Base-by-base conservation (phyloP, 2,113 vertebrate genomes). In the Antennarius striatus region DNA sequence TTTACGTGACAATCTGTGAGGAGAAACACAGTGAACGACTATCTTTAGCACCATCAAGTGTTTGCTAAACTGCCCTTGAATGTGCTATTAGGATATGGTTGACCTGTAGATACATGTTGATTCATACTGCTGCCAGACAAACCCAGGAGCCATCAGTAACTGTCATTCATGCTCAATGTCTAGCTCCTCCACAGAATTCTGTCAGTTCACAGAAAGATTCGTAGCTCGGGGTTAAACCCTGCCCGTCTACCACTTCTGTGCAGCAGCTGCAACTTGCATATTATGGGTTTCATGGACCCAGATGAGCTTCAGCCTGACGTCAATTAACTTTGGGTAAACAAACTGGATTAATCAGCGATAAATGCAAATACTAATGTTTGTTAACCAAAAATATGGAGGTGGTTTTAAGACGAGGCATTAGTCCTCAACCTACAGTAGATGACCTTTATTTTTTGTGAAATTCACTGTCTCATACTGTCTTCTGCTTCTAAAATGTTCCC, bases 131-230 rank as follows among this genome's bases (percentile, higher is more conserved):
- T 13, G 10, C 56, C 59, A 68, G 59, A 62, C 53, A 51, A 68
- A 58, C n/a, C 51, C 55, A 47, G 67, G 15, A 67, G 42, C 76
- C 66, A 54, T 77, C 81, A 86, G 75, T 79, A 72, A 75, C 79
- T 85, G 91, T 88, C 85, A 84, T 74, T 86, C 83, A 71, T 77
- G 71, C 79, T 80, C 70, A 72, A 63, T 78, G 79, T 89, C 80
- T 63, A 68, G 72, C 74, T 87, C 69, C 81, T 82, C 72, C 76
- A 52, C 69, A 65, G 56, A 82, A 75, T 66, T 80, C 67, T 83
- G 71, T 70, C 60, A 40, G 43, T 83, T 88, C 85, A 75, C 56
- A 83, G 77, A 83, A 75, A 74, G 71, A 75, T 66, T 28, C 63
- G 69, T 40, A 36, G 86, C 89, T 82, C 17, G n/a, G 29, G 81